These are phyloP conservation scores for Echinops telfairi DNA, from an alignment of 2,113 vertebrate species.

Conservation along the genomic window DNA sequence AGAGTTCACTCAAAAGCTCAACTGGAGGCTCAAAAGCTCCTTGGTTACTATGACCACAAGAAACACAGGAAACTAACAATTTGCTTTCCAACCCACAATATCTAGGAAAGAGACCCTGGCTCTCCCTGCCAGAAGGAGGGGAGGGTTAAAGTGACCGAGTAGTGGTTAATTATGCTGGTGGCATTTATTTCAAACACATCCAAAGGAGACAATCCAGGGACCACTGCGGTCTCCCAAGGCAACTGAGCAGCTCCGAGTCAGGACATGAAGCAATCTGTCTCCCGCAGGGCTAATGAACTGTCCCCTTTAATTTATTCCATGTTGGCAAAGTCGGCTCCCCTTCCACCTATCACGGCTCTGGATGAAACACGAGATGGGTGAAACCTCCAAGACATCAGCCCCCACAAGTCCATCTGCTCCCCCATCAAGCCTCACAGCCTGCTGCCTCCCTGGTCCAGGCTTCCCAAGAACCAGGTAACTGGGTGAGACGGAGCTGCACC, in stretches of 20 bases:
- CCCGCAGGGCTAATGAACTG: background rate
- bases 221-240: background rate
- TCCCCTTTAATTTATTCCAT: constrained; percentile 13
- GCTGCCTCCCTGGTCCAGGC: background rate
- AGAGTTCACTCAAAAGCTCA: constrained; percentile 40
- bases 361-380: background rate
- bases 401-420: constrained; percentile 34
- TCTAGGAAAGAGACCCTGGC: background rate
- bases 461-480: background rate
- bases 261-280: constrained; percentile 58
- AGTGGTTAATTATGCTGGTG: constrained; percentile 16
- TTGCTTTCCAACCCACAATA: background rate
- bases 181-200: constrained; percentile 38
- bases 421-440: background rate
- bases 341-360: constrained; percentile 51
- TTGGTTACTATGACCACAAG: background rate
- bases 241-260: background rate
- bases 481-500: background rate
- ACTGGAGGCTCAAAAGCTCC: background rate
- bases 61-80: background rate
- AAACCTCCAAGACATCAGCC: background rate
- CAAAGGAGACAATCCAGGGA: background rate
- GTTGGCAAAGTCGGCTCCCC: background rate
- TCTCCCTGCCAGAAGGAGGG: background rate
- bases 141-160: background rate